A percentile compares a stretch with the other conserved stretches of the same genome.
Evolutionary conservation across 2,113 vertebrate genomes (phyloP).

Genomic region (Arvicanthis niloticus): DNA sequence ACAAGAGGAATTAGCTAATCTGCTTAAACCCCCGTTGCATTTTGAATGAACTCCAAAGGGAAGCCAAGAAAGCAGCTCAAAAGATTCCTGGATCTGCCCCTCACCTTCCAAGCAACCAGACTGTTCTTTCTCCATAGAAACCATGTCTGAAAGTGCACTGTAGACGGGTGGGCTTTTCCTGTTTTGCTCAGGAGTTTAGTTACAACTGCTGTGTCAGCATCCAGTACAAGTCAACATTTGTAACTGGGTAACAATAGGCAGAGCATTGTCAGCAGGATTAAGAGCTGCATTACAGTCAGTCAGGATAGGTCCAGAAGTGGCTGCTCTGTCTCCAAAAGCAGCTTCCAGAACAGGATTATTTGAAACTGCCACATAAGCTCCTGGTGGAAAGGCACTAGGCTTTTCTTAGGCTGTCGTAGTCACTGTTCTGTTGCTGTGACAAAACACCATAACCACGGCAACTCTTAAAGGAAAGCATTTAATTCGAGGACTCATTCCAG

Average conservation of each 20-base stretch:
- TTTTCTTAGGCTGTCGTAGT: background rate
- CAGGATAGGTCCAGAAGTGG: background rate
- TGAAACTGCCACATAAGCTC: background rate
- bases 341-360: background rate
- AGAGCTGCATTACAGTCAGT: background rate
- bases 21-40: background rate
- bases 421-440: background rate
- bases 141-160: background rate
- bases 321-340: background rate
- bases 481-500: background rate
- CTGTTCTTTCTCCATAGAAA: background rate
- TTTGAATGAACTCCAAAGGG: conserved; percentile 7
- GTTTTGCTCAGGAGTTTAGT: background rate
- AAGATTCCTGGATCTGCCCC: conserved; percentile 3
- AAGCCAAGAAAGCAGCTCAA: conserved; percentile 28
- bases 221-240: background rate
- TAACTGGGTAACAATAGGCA: background rate
- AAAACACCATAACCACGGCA: background rate
- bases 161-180: background rate
- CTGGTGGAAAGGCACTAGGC: background rate
- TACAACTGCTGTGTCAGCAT: background rate
- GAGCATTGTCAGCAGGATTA: background rate
- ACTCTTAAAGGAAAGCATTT: background rate
- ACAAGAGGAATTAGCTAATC: conserved; percentile 29
- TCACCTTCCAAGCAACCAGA: background rate